A percentile compares a stretch with the other conserved stretches of the same genome.
Conservation (phyloP, 2,113 vertebrate species). For the Atherinomorus stipes region DNA sequence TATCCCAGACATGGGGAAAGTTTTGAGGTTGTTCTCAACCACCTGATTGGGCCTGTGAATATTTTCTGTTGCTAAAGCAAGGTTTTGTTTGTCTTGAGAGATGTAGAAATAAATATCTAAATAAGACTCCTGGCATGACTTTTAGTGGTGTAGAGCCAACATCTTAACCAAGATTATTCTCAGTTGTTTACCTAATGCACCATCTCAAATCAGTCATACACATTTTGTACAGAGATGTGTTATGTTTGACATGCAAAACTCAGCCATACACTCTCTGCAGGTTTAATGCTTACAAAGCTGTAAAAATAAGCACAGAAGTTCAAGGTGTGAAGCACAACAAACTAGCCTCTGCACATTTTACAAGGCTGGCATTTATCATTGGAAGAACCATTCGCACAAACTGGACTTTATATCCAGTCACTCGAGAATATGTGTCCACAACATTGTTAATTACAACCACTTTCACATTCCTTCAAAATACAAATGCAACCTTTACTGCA, state of each 20-base stretch:
- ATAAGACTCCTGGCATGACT: constrained; percentile 66
- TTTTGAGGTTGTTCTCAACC: constrained; percentile 65
- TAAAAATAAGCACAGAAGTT: constrained; percentile 7
- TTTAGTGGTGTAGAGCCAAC: constrained; percentile 23
- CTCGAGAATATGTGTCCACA: constrained; percentile 4
- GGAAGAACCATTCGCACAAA: not conserved
- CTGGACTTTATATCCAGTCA: not conserved
- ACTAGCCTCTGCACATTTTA: not conserved
- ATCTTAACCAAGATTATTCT: constrained; percentile 62
- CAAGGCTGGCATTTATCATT: not conserved
- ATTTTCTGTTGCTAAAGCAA: constrained; percentile 71
- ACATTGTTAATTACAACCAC: not conserved
- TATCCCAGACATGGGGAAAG: constrained; percentile 57
- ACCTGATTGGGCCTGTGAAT: constrained; percentile 66
- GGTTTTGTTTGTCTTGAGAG: constrained; percentile 56
- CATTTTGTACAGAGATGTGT: constrained; percentile 6
- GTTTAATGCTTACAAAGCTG: not conserved
- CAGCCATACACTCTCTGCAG: not conserved
- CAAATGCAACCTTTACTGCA: not conserved
- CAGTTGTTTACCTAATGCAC: constrained; percentile 53
- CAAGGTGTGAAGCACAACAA: constrained; percentile 3
- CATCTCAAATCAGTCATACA: constrained; percentile 35
- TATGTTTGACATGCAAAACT: constrained; percentile 1
- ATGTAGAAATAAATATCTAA: constrained; percentile 72
- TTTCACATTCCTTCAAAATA: constrained; percentile 14